Conservation (phyloP, 1,140 invertebrate species). For the Polypedilum vanderplanki region DNA sequence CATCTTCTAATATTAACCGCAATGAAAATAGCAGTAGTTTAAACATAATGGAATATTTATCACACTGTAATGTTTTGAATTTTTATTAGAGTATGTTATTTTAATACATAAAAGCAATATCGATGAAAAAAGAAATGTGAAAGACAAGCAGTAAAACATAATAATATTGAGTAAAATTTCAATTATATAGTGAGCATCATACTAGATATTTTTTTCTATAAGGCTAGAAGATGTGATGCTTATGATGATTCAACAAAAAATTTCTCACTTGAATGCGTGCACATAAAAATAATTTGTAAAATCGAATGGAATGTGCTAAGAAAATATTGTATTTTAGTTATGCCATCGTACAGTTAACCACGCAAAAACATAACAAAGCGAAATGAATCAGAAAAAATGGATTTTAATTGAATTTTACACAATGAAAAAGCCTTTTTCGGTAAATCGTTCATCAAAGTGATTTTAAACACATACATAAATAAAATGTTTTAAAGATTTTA, state of each 20-base stretch:
- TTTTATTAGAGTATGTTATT: not conserved
- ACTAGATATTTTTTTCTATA: not conserved
- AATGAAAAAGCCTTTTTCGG: constrained; percentile 1
- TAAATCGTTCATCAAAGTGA: not conserved
- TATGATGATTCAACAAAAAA: not conserved
- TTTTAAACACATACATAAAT: not conserved
- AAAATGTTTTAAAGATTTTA: no score
- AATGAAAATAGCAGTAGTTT: no score
- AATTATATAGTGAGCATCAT: not conserved
- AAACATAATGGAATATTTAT: not conserved
- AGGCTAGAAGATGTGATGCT: not conserved
- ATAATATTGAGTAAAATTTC: not conserved
- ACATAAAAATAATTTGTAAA: not conserved
- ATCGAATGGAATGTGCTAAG: constrained; percentile 3
- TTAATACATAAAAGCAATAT: not conserved
- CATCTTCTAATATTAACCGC: not conserved
- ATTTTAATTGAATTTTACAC: constrained; percentile 14
- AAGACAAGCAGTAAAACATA: not conserved
- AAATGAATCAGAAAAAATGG: not conserved
- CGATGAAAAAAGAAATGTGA: not conserved
- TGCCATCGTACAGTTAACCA: not conserved
- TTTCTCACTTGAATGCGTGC: not conserved
- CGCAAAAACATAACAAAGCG: not conserved
- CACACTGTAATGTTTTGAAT: not conserved
- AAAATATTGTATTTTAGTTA: not conserved